Conservation (phyloP, 1,140 invertebrate genomes). For the Portunus trituberculatus region DNA sequence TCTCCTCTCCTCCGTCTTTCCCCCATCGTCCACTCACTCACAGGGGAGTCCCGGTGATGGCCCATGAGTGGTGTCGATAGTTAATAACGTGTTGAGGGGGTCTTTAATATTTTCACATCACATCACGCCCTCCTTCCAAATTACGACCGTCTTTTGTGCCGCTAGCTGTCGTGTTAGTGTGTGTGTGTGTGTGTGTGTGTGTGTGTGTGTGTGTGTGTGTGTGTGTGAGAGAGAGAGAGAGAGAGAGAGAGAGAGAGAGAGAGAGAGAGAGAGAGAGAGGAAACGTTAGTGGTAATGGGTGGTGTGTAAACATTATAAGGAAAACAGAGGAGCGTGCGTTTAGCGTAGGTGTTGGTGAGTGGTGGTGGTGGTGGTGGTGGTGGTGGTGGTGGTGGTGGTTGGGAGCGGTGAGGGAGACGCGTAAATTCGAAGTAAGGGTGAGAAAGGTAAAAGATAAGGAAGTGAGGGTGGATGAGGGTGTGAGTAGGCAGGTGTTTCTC, state of each 20-base stretch:
- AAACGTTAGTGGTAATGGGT: not conserved
- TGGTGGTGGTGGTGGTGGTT: not conserved
- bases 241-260: no score
- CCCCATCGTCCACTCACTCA: not conserved
- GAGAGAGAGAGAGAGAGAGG: not conserved
- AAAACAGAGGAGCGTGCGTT: not conserved
- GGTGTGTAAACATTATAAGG: not conserved
- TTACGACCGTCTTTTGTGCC: not conserved
- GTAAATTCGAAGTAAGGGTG: not conserved
- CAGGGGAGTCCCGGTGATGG: not conserved
- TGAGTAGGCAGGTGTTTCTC: not conserved
- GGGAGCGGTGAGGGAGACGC: not conserved
- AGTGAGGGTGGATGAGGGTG: not conserved
- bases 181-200: no score
- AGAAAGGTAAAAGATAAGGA: not conserved
- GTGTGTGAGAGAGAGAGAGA: no score
- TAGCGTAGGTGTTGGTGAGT: not conserved
- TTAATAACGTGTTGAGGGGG: not conserved
- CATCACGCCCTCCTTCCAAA: not conserved
- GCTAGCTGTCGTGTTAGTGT: not conserved
- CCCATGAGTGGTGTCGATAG: not conserved
- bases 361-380: not conserved
- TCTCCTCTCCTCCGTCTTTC: not conserved
- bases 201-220: no score
- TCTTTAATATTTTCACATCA: not conserved